These are phyloP conservation scores for Neoitamus cyanurus DNA, from an alignment of 2,888 invertebrate species.

Conservation along the genomic window DNA sequence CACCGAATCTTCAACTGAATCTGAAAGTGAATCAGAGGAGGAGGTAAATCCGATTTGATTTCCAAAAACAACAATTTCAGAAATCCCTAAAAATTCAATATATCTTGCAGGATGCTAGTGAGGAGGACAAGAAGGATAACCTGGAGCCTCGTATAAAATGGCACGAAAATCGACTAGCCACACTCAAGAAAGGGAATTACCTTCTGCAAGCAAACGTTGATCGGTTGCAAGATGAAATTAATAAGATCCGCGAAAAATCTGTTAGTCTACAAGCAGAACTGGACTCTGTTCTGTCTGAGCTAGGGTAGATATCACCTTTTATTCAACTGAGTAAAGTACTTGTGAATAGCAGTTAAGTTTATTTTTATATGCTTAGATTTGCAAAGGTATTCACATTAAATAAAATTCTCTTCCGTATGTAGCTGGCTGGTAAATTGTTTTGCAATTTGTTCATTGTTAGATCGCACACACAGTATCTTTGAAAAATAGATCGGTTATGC, in stretches of 20 bases:
- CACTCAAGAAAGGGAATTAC: constrained; percentile 89
- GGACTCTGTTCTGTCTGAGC: constrained; percentile 86
- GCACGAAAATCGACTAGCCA: constrained; percentile 82
- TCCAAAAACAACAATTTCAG: background rate
- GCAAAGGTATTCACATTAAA: background rate
- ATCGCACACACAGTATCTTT: background rate
- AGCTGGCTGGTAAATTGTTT: background rate
- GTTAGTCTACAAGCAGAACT: constrained; percentile 82
- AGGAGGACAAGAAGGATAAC: constrained; percentile 76
- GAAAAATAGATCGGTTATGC: background rate
- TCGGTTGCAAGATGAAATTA: constrained; percentile 85
- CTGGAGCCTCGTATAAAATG: constrained; percentile 75
- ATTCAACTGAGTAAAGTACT: background rate
- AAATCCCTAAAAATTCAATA: background rate
- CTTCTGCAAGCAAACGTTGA: constrained; percentile 89
- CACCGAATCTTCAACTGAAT: constrained; percentile 66
- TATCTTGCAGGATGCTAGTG: constrained; percentile 71
- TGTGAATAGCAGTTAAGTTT: background rate
- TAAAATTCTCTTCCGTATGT: background rate
- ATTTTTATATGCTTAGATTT: background rate
- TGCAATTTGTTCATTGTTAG: background rate
- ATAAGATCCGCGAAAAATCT: constrained; percentile 84
- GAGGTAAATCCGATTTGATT: constrained; percentile 68
- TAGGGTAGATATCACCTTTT: constrained; percentile 70
- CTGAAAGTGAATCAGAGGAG: constrained; percentile 63